Conservation (phyloP, 1,140 invertebrate genomes). For the Sesamia nonagrioides region DNA sequence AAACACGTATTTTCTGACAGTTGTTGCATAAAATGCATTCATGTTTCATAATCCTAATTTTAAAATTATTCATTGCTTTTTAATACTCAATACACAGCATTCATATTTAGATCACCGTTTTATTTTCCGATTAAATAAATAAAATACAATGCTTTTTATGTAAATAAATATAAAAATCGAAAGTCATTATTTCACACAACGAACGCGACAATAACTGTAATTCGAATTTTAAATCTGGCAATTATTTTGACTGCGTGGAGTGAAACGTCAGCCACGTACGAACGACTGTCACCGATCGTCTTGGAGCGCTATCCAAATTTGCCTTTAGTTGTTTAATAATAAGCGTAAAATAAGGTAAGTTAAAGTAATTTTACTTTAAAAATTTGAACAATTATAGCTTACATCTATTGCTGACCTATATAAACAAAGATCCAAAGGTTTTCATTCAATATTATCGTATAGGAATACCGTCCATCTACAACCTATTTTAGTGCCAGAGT, state of each 20-base stretch:
- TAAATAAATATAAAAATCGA: too few species aligned
- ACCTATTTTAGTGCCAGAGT: constrained; percentile 26
- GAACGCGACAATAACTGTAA: constrained; percentile 58
- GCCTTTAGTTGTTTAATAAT: constrained; percentile 46
- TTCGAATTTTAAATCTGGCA: constrained; percentile 61
- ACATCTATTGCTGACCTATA: background rate
- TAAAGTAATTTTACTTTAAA: constrained; percentile 19
- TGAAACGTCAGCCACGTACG: constrained; percentile 86
- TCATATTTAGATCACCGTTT: too few species aligned
- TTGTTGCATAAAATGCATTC: constrained; percentile 46
- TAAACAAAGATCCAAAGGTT: background rate
- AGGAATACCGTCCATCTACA: constrained; percentile 28
- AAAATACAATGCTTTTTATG: too few species aligned
- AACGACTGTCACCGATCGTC: constrained; percentile 65
- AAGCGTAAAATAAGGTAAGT: constrained; percentile 58
- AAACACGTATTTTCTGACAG: constrained; percentile 62
- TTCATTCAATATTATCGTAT: constrained; percentile 50
- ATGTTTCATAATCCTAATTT: background rate
- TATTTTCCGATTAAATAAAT: background rate
- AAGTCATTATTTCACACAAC: background rate
- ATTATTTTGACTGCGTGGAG: constrained; percentile 81
- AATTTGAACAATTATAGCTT: background rate
- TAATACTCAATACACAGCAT: too few species aligned
- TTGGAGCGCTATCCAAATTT: constrained; percentile 12
- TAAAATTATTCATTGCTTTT: background rate